These are phyloP conservation scores for Rhopalosiphum maidis DNA, from an alignment of 1,140 invertebrate genomes.

Conservation along the genomic window DNA sequence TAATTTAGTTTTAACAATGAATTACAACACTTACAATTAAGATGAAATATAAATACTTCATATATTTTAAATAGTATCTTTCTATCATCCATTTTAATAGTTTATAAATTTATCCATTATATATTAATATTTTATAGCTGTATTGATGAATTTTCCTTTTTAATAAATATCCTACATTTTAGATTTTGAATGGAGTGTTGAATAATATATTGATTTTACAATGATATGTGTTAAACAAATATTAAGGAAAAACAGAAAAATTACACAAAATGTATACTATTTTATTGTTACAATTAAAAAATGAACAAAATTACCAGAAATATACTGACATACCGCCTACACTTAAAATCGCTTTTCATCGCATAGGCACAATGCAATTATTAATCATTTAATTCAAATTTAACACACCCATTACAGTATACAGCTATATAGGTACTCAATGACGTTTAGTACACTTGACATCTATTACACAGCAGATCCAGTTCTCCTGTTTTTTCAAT, in stretches of 20 bases:
- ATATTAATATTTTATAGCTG: not conserved
- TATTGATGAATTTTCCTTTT: not conserved
- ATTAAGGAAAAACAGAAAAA: not conserved
- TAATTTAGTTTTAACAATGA: not conserved
- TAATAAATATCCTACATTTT: not conserved
- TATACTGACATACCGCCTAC: too few species aligned
- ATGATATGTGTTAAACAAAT: not conserved
- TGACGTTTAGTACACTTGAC: not conserved
- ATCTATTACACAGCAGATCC: not conserved
- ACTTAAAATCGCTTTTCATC: too few species aligned
- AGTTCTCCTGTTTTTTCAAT: not conserved
- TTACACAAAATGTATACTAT: not conserved
- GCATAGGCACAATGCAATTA: too few species aligned
- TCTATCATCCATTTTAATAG: not conserved
- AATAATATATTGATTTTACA: not conserved
- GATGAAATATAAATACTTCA: not conserved
- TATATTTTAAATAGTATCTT: not conserved
- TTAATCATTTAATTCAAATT: too few species aligned
- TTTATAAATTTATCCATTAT: not conserved
- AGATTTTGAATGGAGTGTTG: not conserved
- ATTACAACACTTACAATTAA: not conserved
- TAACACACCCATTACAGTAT: too few species aligned
- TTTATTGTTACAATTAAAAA: too few species aligned
- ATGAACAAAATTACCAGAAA: too few species aligned
- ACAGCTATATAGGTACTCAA: not conserved